These are phyloP conservation scores for Cotesia typhae DNA, from an alignment of 1,140 invertebrate genomes.

Conservation along the genomic window DNA sequence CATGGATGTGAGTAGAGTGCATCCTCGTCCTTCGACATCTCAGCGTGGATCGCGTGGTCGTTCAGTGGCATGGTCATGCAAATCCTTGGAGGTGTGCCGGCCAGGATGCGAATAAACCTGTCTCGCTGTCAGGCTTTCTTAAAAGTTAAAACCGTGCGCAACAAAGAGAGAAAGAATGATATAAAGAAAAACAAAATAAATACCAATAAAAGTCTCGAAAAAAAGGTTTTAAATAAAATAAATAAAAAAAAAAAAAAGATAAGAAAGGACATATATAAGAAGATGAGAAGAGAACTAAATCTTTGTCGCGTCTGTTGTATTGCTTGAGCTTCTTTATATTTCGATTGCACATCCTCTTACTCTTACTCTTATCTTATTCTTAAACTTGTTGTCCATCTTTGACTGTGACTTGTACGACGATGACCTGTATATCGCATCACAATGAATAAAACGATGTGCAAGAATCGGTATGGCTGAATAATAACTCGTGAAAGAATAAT, in stretches of 20 bases:
- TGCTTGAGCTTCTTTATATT: slow-evolving; percentile 15
- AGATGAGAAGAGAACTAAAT: slow-evolving; percentile 11
- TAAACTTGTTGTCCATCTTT: not conserved
- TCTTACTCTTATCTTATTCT: not conserved
- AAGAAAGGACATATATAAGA: not conserved
- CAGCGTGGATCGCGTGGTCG: slow-evolving; percentile 20
- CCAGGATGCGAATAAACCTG: slow-evolving; percentile 46
- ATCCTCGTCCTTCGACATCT: slow-evolving; percentile 15
- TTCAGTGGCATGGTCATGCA: slow-evolving; percentile 34
- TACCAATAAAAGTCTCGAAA: too few species aligned
- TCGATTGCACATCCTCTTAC: not conserved
- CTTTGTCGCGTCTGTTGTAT: slow-evolving; percentile 19
- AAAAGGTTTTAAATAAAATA: not conserved
- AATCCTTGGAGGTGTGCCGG: slow-evolving; percentile 46
- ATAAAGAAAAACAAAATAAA: not conserved
- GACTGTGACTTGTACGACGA: not conserved
- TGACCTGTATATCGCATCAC: not conserved
- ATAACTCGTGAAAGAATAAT: too few species aligned
- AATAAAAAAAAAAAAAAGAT: slow-evolving; percentile 9
- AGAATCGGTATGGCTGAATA: not conserved
- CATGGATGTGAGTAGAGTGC: too few species aligned
- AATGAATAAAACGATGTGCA: slow-evolving; percentile 7
- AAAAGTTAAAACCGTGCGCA: slow-evolving; percentile 44
- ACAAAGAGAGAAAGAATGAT: slow-evolving; percentile 19
- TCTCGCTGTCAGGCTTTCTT: slow-evolving; percentile 42